A percentile compares a stretch with the other conserved stretches of the same genome.
Evolutionary conservation across 2,888 invertebrate genomes (phyloP).

Genomic region (Volucella bombylans): DNA sequence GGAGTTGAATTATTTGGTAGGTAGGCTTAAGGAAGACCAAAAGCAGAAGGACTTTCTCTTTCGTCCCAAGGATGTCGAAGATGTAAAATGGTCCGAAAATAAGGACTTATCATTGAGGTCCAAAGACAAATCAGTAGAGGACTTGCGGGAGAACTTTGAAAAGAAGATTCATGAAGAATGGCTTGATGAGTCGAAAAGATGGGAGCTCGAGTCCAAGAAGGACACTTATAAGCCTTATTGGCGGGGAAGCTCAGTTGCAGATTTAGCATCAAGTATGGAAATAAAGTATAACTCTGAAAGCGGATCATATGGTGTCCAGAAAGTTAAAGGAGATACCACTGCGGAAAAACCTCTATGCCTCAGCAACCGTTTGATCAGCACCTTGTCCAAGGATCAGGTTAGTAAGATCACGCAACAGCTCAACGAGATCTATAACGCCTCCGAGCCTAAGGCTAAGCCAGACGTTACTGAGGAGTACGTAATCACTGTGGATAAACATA

Average conservation of each 20-base stretch:
- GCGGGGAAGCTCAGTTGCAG: slow-evolving; percentile 92
- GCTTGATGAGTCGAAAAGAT: slow-evolving; percentile 82
- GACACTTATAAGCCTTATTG: slow-evolving; percentile 91
- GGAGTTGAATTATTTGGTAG: slow-evolving; percentile 90
- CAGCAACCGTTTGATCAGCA: slow-evolving; percentile 91
- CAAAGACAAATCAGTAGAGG: slow-evolving; percentile 94
- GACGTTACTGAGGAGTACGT: slow-evolving; percentile 83
- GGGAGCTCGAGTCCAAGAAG: slow-evolving; percentile 82
- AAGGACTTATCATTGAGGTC: slow-evolving; percentile 89
- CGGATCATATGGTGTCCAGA: slow-evolving; percentile 73
- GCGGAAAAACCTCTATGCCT: slow-evolving; percentile 84
- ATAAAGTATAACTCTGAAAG: slow-evolving; percentile 84
- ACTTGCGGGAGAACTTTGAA: slow-evolving; percentile 90
- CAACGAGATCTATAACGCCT: slow-evolving; percentile 89
- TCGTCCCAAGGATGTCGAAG: slow-evolving; percentile 88
- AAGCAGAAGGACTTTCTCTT: slow-evolving; percentile 92
- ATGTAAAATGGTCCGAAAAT: slow-evolving; percentile 89
- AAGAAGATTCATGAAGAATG: slow-evolving; percentile 85
- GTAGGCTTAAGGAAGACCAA: slow-evolving; percentile 90
- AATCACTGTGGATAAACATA: slow-evolving; percentile 84
- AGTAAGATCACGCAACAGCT: slow-evolving; percentile 90
- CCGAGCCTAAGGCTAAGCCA: slow-evolving; percentile 77
- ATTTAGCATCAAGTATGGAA: slow-evolving; percentile 89
- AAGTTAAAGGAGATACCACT: slow-evolving; percentile 73
- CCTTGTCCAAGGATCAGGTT: slow-evolving; percentile 92